These are phyloP conservation scores for Bambusicola thoracicus DNA, from an alignment of 2,113 vertebrate species.

Conservation along the genomic window DNA sequence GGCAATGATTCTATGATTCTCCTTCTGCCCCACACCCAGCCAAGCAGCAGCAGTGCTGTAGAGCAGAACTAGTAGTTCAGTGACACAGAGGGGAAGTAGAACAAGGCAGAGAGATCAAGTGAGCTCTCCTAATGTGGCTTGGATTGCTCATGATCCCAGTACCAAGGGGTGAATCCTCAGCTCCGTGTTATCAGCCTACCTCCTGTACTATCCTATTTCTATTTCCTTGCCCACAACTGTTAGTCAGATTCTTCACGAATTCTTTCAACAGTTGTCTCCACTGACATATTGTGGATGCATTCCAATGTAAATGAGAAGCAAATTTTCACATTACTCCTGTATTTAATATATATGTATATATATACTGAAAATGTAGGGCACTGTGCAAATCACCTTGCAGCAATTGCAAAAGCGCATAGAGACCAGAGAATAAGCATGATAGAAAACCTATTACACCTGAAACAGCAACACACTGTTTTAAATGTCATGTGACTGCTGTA, in stretches of 20 bases:
- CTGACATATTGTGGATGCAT: background rate
- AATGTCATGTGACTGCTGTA: background rate
- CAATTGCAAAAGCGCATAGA: background rate
- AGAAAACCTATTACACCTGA: background rate
- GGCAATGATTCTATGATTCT: too few species aligned
- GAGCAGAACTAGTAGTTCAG: background rate
- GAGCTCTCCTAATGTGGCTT: background rate
- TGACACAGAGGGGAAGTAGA: background rate
- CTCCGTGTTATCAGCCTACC: background rate
- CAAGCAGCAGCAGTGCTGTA: background rate
- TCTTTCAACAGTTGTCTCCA: background rate
- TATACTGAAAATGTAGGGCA: background rate
- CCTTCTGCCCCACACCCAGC: fast-evolving
- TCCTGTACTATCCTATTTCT: background rate
- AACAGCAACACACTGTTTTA: background rate
- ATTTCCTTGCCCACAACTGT: background rate
- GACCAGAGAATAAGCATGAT: slow-evolving; percentile 6
- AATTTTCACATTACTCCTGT: background rate
- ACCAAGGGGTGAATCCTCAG: background rate
- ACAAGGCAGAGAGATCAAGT: background rate
- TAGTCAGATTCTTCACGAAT: background rate
- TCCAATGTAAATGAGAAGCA: background rate
- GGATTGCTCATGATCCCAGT: background rate
- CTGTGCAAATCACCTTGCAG: background rate
- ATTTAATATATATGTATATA: background rate